A percentile compares a stretch with the other conserved stretches of the same genome.
Conservation (phyloP, 2,113 vertebrate species). For the Phycodurus eques region DNA sequence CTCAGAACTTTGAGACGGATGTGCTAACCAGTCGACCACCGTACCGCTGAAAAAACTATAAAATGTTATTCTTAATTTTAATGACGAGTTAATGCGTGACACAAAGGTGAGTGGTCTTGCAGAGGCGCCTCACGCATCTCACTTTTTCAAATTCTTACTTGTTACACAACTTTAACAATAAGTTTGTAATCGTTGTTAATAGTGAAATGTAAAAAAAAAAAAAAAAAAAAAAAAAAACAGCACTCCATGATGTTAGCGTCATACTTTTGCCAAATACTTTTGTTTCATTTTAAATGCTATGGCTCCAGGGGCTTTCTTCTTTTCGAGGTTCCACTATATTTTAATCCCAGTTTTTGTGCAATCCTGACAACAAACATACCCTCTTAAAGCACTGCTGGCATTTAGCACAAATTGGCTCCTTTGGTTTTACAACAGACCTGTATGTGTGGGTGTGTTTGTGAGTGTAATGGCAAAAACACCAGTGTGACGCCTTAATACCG, state of each 20-base stretch:
- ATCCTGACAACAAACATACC: background rate
- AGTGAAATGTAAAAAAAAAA: background rate
- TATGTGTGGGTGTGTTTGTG: conserved; percentile 2
- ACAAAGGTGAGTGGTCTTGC: no score
- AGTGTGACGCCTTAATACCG: conserved; percentile 32
- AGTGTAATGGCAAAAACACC: conserved; percentile 26
- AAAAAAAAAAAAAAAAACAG: background rate
- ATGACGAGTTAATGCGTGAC: background rate
- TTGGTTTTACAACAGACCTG: background rate
- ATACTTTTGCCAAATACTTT: background rate
- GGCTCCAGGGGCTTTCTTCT: no score
- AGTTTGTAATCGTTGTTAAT: background rate
- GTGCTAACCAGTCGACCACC: no score
- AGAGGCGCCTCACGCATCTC: no score
- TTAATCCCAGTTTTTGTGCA: background rate
- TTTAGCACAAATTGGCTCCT: conserved; percentile 2
- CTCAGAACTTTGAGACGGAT: no score
- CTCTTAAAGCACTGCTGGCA: background rate
- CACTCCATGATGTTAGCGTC: background rate
- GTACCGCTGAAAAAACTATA: no score
- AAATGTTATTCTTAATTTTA: background rate
- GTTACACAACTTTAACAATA: no score
- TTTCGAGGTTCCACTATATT: background rate
- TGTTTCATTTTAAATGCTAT: background rate
- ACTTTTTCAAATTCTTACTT: background rate